Evolutionary conservation across 2,888 invertebrate genomes (phyloP), one percentile per base, ranked within the genome.

Genomic region (Polymixis lichenea): DNA sequence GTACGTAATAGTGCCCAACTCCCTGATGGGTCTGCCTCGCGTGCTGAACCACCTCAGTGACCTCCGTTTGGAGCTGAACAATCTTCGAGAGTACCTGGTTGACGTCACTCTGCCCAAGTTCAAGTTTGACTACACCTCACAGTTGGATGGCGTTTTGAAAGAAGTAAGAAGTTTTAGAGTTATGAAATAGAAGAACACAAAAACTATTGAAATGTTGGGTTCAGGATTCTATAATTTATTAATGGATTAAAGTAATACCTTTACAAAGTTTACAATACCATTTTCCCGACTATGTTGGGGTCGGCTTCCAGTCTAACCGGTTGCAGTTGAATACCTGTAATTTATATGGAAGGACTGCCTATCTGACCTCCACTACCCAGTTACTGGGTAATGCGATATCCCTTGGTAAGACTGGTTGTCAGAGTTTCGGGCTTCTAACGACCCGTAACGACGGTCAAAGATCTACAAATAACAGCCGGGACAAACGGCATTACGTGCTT

Each of bases 101-200:
- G 97, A 97, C 75, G 97, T 98, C 1, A 96, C 96, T 13, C 89
- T 98, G 65, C 98, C 98, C 0, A 98, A 97, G 92, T 98, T 98
- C 92, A 97, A 97, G 88, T 98, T 98, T 85, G 97, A 98, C 70
- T 98, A 97, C 85, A 97, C 97, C 58, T 97, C 97, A 22, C 96
- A 97, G 64, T 93, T 98, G 70, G 97, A 97, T 64, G 94, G 97
- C 0, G 94, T 97, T 61, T 92, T 98, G 13, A 96, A 96, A 92
- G 97, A 97, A 93, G 98, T 98, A 93, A 93, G 90, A 80, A 43
- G 15, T 13, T 17, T 51, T 6, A 32, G 6, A 32, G 28, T 58
- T 8, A 60, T 60, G 28, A 28, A 32, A 25, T 13, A 19, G 25
- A 32, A 51, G 46, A 25, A 56, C 13, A 43, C 13, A 25, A 13